Evolutionary conservation across 2,797 vertebrate species (phyloP), one percentile per base, ranked within the genome.

Genomic region (Botia almorhae): DNA sequence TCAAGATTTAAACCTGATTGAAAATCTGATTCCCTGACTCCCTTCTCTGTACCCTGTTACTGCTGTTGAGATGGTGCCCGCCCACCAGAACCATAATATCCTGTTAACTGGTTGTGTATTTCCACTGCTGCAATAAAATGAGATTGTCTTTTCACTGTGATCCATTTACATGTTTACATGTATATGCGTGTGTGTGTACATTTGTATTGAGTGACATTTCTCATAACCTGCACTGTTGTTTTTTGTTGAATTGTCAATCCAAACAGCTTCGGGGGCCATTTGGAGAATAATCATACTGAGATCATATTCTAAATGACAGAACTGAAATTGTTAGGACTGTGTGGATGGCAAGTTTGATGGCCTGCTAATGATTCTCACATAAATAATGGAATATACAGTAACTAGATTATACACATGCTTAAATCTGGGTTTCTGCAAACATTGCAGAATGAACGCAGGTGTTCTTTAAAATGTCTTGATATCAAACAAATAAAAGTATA

Each of bases 171-270:
- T 69, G 56, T 74, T n/a, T 81, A 68, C 56, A 17, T 26, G 55
- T 56, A 21, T 73, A 2, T 65, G 7, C 14, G 17, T 29, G 48
- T 46, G 61, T 50, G 36, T n/a, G 43, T 70, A 73, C n/a, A 29
- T 81, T 43, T 63, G 46, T 21, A 26, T 58, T 77, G 60, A 68
- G 65, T 81, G 58, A 33, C 77, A 51, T 83, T 85, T 72, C 78
- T 67, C 85, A 88, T 87, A 86, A 90, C 89, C 88, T 71, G 86
- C 74, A 72, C 73, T 69, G 16, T 26, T n/a, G n/a, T 26, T 46
- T 82, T 81, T 84, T 84, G 80, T 69, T 60, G 85, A 64, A 80
- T 75, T 88, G 83, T 77, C 79, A 26, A 58, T 39, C 53, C 69
- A 77, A 39, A 77, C 53, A 14, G 39, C 51, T 77, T 58, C 21